These are phyloP conservation scores for Mystacides longicornis DNA, from an alignment of 2,888 invertebrate genomes.

Conservation along the genomic window DNA sequence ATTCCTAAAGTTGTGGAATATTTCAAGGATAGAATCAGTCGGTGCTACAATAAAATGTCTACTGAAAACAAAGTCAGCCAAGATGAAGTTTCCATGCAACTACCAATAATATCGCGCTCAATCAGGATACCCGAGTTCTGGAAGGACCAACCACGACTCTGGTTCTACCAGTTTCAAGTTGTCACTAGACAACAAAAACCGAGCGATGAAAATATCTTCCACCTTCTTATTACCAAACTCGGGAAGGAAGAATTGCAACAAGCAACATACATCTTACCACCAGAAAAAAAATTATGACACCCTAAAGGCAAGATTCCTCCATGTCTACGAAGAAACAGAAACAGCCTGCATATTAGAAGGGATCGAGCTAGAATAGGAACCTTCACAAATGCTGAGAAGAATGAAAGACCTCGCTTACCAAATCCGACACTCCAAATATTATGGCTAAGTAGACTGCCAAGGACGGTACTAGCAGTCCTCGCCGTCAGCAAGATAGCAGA, in stretches of 20 bases:
- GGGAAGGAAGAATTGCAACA: background rate
- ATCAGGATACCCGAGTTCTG: background rate
- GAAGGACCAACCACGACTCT: background rate
- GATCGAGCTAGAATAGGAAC: background rate
- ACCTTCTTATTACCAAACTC: background rate
- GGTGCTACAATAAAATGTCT: conserved; percentile 30
- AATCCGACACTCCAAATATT: background rate
- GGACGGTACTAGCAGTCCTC: background rate
- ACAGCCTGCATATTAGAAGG: background rate
- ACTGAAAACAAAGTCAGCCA: no score
- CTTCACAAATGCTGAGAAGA: background rate
- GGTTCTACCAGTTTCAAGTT: background rate
- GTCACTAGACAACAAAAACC: background rate
- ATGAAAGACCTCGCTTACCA: background rate
- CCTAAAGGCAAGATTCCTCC: background rate
- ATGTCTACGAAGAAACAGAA: background rate
- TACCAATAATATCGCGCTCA: no score
- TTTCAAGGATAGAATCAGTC: conserved; percentile 32
- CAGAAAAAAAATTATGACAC: background rate
- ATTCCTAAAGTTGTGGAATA: conserved; percentile 31
- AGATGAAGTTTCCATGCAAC: no score
- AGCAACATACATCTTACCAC: background rate
- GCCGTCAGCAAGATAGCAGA: no score
- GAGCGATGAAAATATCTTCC: background rate
- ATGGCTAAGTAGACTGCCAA: background rate